Evolutionary conservation across 2,797 vertebrate genomes (phyloP).

Genomic region (Sphenopsis melanotis): DNA sequence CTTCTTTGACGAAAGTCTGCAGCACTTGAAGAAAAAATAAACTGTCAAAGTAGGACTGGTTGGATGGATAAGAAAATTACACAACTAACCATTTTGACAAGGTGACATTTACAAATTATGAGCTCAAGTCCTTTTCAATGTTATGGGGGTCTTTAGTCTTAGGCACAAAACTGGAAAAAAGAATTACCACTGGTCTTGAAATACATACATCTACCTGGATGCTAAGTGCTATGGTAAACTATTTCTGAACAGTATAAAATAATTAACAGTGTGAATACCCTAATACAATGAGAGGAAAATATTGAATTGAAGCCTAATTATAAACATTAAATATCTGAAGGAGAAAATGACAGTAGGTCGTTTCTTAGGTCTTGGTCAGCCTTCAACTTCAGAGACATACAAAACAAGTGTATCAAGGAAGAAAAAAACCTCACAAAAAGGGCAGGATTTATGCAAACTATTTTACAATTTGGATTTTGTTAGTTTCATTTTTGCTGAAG

Average conservation of each 20-base stretch:
- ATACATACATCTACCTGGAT: background rate
- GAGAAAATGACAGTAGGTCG: background rate
- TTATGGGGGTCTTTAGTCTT: background rate
- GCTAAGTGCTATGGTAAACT: background rate
- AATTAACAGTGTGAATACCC: background rate
- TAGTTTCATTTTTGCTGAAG: background rate
- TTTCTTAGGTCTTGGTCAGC: background rate
- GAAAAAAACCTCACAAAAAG: background rate
- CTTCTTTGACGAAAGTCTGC: background rate
- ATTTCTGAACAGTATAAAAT: background rate
- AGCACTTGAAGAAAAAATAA: constrained; percentile 5
- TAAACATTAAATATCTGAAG: background rate
- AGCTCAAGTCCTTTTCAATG: background rate
- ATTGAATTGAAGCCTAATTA: background rate
- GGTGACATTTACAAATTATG: background rate
- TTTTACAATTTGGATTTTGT: background rate
- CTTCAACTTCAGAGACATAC: background rate
- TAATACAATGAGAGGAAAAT: background rate
- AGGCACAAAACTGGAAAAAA: background rate
- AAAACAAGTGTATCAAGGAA: background rate
- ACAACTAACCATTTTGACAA: background rate
- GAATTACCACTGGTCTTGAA: background rate
- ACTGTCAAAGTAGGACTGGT: background rate
- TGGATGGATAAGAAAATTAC: background rate
- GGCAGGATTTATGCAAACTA: background rate